Evolutionary conservation across 2,888 invertebrate species (phyloP).

Genomic region (Dryococelus australis): DNA sequence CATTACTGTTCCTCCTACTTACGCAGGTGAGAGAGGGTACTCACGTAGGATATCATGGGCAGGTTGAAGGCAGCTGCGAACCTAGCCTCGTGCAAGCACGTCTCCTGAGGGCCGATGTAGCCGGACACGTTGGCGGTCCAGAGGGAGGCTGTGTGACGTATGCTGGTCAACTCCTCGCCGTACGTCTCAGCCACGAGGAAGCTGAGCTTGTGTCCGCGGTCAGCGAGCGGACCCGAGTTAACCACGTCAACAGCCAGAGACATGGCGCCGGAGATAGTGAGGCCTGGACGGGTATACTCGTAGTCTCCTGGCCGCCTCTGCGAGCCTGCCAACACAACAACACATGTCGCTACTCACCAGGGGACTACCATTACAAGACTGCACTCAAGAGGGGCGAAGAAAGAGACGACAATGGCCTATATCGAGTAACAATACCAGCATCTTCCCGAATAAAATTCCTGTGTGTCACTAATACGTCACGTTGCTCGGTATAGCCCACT

Average conservation of each 20-base stretch:
- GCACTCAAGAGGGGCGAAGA: too few relatives aligned
- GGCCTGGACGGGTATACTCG: conserved; percentile 80
- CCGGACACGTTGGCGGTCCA: conserved; percentile 86
- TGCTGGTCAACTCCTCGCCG: conserved; percentile 88
- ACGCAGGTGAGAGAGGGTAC: conserved; percentile 56
- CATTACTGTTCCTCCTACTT: too few relatives aligned
- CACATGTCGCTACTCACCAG: background rate
- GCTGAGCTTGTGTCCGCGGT: conserved; percentile 75
- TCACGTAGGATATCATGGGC: conserved; percentile 96
- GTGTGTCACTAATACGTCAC: too few relatives aligned
- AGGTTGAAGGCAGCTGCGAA: conserved; percentile 94
- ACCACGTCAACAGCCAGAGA: conserved; percentile 79
- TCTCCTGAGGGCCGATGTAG: conserved; percentile 90
- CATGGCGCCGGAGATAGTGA: conserved; percentile 81
- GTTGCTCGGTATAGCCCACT: too few relatives aligned
- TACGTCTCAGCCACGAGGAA: conserved; percentile 90
- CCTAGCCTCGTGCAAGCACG: conserved; percentile 90
- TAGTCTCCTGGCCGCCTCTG: conserved; percentile 78
- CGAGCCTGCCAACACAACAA: conserved; percentile 67
- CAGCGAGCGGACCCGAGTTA: conserved; percentile 61
- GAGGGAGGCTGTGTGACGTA: conserved; percentile 82
- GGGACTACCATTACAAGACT: too few relatives aligned
- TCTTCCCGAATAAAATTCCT: too few relatives aligned
- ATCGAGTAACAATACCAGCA: too few relatives aligned
- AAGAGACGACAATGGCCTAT: too few relatives aligned